phyloP scores from a whole-genome alignment of 2,797 vertebrate genomes.

The Cossypha niveicapilla region DNA sequence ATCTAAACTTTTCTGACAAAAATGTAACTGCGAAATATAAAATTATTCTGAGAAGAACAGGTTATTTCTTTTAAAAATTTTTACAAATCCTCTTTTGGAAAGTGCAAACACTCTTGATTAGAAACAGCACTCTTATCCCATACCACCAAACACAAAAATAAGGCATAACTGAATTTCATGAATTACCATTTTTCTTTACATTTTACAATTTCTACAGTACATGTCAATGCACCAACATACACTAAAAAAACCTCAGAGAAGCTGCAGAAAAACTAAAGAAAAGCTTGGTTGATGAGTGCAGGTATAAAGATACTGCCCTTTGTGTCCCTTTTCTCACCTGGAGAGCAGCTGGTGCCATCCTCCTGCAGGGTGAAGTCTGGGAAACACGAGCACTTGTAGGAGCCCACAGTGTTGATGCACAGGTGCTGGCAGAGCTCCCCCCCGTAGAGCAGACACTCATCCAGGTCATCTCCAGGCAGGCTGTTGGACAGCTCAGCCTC shows the following conservation, averaged over 20 bases:
- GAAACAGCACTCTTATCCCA: not conserved
- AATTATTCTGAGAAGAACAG: not conserved
- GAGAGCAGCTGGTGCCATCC: constrained; percentile 82
- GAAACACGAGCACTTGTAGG: constrained; percentile 85
- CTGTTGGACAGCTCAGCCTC: constrained; percentile 79
- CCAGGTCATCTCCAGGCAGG: constrained; percentile 81
- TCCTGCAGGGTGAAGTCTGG: constrained; percentile 81
- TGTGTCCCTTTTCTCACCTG: constrained; percentile 72
- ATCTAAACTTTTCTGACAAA: constrained; percentile 70
- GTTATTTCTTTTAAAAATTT: not conserved
- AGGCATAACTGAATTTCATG: not conserved
- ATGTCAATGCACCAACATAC: not conserved
- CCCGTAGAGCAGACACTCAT: constrained; percentile 79
- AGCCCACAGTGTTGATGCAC: constrained; percentile 85
- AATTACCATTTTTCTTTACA: not conserved
- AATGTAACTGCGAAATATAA: not conserved
- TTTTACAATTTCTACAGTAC: not conserved
- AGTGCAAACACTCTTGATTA: not conserved
- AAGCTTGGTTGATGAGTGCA: not conserved
- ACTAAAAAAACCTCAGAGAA: not conserved
- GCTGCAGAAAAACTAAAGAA: not conserved
- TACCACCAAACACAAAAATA: not conserved
- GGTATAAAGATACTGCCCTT: not conserved
- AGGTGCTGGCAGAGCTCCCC: constrained; percentile 80
- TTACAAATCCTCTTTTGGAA: not conserved